Percentiles rank a stretch among this genome's conserved stretches.
Conservation (phyloP, 2,797 vertebrate species). For the Phataginus tricuspis region DNA sequence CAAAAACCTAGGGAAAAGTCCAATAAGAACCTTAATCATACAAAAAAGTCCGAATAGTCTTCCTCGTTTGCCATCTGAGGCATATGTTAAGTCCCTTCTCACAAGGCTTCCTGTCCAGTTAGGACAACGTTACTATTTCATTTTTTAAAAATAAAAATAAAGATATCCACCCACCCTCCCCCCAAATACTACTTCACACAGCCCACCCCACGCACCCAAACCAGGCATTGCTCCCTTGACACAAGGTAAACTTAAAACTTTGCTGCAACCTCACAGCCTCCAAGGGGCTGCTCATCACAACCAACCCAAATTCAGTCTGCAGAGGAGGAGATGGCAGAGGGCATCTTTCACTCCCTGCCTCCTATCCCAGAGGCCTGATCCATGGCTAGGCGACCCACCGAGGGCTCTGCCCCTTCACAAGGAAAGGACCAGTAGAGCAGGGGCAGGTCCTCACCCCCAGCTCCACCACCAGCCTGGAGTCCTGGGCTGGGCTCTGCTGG, state of each 20-base stretch:
- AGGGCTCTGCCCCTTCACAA: slow-evolving; percentile 18
- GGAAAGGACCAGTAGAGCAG: neutral
- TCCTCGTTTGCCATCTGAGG: slow-evolving; percentile 47
- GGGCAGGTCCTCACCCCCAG: neutral
- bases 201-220: slow-evolving; percentile 61
- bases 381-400: neutral
- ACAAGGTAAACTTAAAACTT: slow-evolving; percentile 87
- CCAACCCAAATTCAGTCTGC: slow-evolving; percentile 24
- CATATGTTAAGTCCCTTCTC: slow-evolving; percentile 58
- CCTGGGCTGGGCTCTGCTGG: neutral
- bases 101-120: slow-evolving; percentile 75
- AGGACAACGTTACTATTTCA: slow-evolving; percentile 79
- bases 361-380: neutral
- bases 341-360: neutral
- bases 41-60: slow-evolving; percentile 52
- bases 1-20: slow-evolving; percentile 66
- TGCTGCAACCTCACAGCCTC: slow-evolving; percentile 73
- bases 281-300: slow-evolving; percentile 46
- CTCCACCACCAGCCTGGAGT: neutral
- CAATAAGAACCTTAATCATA: slow-evolving; percentile 78
- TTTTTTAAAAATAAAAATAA: slow-evolving; percentile 85
- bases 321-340: neutral
- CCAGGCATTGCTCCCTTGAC: slow-evolving; percentile 88
- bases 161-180: slow-evolving; percentile 73
- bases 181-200: slow-evolving; percentile 49